These are phyloP conservation scores for Myrmecophaga tridactyla DNA, from an alignment of 2,113 vertebrate genomes.

Conservation along the genomic window DNA sequence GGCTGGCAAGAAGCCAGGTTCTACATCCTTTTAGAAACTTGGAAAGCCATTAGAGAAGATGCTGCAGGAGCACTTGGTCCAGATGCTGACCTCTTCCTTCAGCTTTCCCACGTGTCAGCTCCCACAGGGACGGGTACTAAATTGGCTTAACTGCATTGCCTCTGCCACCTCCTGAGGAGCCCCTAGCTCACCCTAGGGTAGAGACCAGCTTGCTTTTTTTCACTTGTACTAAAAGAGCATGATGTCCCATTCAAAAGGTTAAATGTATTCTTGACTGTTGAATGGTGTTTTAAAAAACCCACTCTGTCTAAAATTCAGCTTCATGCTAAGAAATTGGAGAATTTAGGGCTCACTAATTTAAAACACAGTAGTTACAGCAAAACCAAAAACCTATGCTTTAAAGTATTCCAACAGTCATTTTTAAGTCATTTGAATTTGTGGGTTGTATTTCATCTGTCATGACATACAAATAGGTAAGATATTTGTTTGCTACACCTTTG, in stretches of 20 bases:
- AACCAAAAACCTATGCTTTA: not conserved
- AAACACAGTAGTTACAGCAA: not conserved
- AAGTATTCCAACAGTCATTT: not conserved
- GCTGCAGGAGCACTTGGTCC: not conserved
- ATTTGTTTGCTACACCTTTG: constrained; percentile 29
- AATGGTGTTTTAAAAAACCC: not conserved
- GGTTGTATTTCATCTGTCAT: not conserved
- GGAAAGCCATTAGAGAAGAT: not conserved
- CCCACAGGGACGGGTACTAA: not conserved
- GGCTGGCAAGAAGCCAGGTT: not conserved
- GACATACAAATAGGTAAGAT: not conserved
- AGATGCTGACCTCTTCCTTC: not conserved
- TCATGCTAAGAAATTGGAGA: not conserved
- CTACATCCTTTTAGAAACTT: constrained; percentile 26
- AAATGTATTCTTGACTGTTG: not conserved
- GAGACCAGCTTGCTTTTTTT: not conserved
- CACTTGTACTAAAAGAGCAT: not conserved
- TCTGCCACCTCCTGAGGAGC: not conserved
- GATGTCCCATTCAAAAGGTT: not conserved
- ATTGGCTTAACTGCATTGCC: not conserved
- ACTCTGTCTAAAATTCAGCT: not conserved
- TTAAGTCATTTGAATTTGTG: not conserved
- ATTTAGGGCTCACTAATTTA: not conserved
- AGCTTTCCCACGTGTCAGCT: not conserved
- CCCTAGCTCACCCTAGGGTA: not conserved